Conservation (phyloP, 2,797 vertebrate species). For the Serranus cabrilla region DNA sequence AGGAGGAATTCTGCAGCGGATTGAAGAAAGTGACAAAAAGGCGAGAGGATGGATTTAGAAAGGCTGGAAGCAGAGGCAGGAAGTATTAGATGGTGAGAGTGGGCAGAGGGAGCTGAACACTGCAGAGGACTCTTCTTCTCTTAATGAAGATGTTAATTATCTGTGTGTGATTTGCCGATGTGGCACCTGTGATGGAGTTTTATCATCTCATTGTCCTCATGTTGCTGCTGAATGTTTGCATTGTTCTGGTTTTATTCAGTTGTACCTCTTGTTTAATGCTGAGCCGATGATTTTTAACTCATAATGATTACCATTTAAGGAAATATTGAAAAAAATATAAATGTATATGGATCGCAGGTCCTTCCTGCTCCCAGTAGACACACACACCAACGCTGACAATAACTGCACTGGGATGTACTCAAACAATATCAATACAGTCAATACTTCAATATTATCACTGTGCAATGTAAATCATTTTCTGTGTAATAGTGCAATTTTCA, state of each 20-base stretch:
- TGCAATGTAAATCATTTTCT: too few relatives aligned
- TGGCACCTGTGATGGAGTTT: slow-evolving; percentile 19
- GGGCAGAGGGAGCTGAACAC: slow-evolving; percentile 17
- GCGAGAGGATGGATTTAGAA: background rate
- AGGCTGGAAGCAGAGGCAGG: background rate
- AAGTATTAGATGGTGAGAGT: rapidly evolving
- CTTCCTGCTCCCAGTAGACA: too few relatives aligned
- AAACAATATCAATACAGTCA: too few relatives aligned
- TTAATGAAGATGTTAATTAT: slow-evolving; percentile 45
- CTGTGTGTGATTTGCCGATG: slow-evolving; percentile 42
- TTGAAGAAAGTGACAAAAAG: background rate
- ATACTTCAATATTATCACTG: too few relatives aligned
- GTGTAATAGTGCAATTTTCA: too few relatives aligned
- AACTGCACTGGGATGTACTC: too few relatives aligned
- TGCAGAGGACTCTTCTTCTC: slow-evolving; percentile 2
- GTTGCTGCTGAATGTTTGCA: background rate
- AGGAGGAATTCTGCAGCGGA: background rate
- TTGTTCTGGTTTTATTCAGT: background rate
- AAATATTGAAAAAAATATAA: too few relatives aligned
- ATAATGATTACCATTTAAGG: background rate
- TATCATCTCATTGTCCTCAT: slow-evolving; percentile 9
- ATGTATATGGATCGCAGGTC: too few relatives aligned
- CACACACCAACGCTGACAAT: too few relatives aligned
- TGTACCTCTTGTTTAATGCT: background rate
- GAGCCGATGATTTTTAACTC: background rate